These are phyloP conservation scores for Nephrotoma appendiculata DNA, from an alignment of 2,888 invertebrate genomes.

Conservation along the genomic window DNA sequence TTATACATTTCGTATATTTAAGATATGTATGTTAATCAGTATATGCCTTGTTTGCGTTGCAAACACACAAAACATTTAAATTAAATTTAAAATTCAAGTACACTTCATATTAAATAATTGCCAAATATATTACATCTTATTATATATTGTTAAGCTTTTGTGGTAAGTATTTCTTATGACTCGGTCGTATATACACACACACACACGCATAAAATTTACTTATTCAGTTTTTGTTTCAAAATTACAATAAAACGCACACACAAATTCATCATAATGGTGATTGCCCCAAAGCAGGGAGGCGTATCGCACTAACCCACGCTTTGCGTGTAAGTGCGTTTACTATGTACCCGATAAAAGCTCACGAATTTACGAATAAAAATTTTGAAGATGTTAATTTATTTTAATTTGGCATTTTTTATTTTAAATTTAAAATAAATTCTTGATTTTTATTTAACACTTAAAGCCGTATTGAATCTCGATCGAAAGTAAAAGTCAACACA, in stretches of 20 bases:
- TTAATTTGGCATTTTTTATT: not conserved
- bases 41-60: not conserved
- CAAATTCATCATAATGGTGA: not conserved
- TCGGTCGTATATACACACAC: not conserved
- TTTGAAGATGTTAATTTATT: not conserved
- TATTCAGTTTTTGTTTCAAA: not conserved
- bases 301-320: not conserved
- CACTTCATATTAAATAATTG: not conserved
- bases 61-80: not conserved
- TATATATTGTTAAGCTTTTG: not conserved
- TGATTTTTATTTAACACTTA: not conserved
- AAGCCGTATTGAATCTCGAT: not conserved
- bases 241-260: not conserved
- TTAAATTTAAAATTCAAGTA: not conserved
- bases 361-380: not conserved
- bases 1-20: not conserved
- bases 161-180: not conserved
- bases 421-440: not conserved
- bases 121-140: not conserved
- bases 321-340: not conserved
- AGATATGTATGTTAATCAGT: not conserved
- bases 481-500: not conserved
- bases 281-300: too few species aligned
- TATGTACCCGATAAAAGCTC: not conserved
- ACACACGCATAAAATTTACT: not conserved